Percentiles rank a stretch among this genome's conserved stretches.
Conservation (phyloP, 64 coral and sea anemone species). For the Porites australiensis region DNA sequence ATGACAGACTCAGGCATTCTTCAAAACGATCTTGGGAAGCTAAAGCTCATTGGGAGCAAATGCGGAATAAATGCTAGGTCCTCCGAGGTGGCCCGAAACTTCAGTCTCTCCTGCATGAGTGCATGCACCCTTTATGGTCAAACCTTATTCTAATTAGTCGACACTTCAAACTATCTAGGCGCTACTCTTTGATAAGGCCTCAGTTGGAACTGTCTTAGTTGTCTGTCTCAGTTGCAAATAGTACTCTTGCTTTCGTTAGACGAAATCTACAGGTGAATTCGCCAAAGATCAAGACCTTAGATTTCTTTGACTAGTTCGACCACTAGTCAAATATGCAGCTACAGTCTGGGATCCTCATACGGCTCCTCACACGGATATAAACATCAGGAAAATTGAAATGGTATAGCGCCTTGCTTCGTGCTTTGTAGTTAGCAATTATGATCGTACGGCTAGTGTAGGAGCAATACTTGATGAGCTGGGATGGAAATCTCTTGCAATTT, state of each 20-base stretch:
- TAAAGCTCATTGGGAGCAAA: neutral
- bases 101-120: neutral
- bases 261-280: neutral
- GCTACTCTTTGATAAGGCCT: neutral
- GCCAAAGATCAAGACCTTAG: neutral
- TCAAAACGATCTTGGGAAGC: neutral
- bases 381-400: no score
- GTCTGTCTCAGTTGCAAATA: no score
- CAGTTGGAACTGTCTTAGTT: no score
- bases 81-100: neutral
- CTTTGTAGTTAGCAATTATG: conserved; percentile 18
- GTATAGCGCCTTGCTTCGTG: neutral
- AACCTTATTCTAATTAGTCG: neutral
- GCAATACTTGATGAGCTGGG: neutral
- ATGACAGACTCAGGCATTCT: neutral
- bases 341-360: no score
- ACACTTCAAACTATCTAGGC: neutral
- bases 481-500: no score
- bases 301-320: no score
- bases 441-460: neutral
- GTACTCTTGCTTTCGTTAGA: neutral
- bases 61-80: neutral
- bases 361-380: no score
- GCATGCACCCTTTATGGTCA: neutral
- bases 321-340: no score